phyloP scores from a whole-genome alignment of 2,113 vertebrate genomes.

The Platanista minor region DNA sequence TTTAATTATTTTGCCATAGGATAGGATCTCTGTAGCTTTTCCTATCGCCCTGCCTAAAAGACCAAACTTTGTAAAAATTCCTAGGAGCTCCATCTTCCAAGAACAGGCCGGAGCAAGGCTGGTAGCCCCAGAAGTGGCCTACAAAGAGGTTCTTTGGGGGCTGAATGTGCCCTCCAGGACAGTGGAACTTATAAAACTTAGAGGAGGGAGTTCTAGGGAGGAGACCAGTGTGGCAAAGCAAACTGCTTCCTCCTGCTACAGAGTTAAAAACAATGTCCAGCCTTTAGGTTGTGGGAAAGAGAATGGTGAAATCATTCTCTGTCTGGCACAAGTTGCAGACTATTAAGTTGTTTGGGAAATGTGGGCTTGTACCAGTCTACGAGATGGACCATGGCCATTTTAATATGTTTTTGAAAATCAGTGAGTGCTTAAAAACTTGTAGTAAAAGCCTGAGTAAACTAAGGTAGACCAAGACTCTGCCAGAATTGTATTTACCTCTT shows the following conservation, averaged over 20 bases:
- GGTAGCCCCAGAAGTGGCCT: slow-evolving; percentile 9
- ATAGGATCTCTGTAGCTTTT: not conserved
- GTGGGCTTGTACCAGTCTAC: slow-evolving; percentile 71
- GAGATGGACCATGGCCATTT: slow-evolving; percentile 74
- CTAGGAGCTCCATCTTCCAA: slow-evolving; percentile 28
- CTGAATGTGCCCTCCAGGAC: slow-evolving; percentile 54
- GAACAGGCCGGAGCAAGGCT: not conserved
- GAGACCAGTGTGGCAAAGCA: slow-evolving; percentile 24
- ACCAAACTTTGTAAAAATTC: slow-evolving; percentile 20
- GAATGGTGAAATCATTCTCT: slow-evolving; percentile 66
- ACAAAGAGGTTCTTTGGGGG: slow-evolving; percentile 57
- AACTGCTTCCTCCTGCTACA: slow-evolving; percentile 4
- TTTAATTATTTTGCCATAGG: not conserved
- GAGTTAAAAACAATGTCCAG: slow-evolving; percentile 61
- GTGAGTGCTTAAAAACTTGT: slow-evolving; percentile 73
- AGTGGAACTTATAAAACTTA: slow-evolving; percentile 34
- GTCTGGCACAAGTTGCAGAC: slow-evolving; percentile 67
- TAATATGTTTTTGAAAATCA: slow-evolving; percentile 79
- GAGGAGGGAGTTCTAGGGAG: slow-evolving; percentile 36
- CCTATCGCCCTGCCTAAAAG: not conserved
- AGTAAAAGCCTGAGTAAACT: slow-evolving; percentile 77
- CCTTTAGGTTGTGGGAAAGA: slow-evolving; percentile 56
- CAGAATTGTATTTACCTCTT: slow-evolving; percentile 77
- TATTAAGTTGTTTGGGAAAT: slow-evolving; percentile 75
- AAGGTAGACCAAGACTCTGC: slow-evolving; percentile 72